These are phyloP conservation scores for Teleogryllus oceanicus DNA, from an alignment of 2,888 invertebrate genomes.

Conservation along the genomic window DNA sequence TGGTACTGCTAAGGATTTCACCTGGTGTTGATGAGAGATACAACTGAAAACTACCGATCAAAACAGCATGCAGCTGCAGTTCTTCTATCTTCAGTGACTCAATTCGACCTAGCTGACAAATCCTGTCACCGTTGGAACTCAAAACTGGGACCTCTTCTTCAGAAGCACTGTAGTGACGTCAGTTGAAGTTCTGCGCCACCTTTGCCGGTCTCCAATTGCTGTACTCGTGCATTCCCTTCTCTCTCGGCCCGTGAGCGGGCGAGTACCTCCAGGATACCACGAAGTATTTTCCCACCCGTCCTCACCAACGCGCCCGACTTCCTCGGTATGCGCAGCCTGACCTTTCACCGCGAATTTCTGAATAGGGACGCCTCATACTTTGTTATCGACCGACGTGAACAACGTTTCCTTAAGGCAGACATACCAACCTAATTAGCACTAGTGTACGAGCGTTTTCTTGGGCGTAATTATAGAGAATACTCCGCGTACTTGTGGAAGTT, in stretches of 20 bases:
- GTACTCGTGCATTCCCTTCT: not conserved
- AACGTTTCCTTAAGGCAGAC: not conserved
- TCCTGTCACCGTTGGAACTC: too few relatives aligned
- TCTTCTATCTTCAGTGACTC: too few relatives aligned
- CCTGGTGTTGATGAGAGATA: too few relatives aligned
- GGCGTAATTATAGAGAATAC: not conserved
- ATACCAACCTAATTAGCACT: not conserved
- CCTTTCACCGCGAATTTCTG: not conserved
- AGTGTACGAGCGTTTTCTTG: not conserved
- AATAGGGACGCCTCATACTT: not conserved
- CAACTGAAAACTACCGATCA: too few relatives aligned
- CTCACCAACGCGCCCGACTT: not conserved
- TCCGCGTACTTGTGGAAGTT: not conserved
- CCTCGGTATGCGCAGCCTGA: not conserved
- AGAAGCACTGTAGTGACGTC: too few relatives aligned
- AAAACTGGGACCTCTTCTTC: too few relatives aligned
- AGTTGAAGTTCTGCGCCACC: too few relatives aligned
- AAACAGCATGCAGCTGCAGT: too few relatives aligned
- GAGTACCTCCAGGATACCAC: not conserved
- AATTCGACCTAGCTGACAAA: too few relatives aligned
- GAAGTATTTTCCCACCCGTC: not conserved
- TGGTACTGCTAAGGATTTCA: too few relatives aligned
- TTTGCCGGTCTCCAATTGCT: too few relatives aligned
- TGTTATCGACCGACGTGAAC: not conserved
- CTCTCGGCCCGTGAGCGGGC: not conserved